Evolutionary conservation across 92 coral and sea anemone species (phyloP).

Genomic region (Micromussa lordhowensis): DNA sequence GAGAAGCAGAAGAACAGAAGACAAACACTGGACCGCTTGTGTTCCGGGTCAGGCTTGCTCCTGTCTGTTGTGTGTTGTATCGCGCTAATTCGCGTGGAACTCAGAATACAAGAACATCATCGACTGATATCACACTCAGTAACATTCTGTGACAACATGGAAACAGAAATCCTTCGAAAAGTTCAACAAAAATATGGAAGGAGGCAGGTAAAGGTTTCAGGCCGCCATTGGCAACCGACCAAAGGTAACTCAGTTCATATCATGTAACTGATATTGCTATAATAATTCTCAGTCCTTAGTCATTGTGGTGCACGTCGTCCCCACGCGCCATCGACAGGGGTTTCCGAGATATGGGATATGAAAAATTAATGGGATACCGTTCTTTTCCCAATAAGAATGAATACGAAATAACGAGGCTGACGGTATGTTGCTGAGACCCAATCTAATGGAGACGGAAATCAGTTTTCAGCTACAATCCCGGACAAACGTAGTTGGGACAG

Average conservation of each 20-base stretch:
- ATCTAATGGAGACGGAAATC: not conserved
- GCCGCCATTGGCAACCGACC: not conserved
- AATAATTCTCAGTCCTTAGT: not conserved
- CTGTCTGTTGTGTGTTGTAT: not conserved
- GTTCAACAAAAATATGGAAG: not conserved
- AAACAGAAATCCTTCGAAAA: conserved; percentile 7
- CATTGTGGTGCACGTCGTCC: not conserved
- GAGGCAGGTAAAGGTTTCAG: not conserved
- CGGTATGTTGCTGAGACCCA: not conserved
- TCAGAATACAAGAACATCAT: not conserved
- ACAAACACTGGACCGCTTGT: not conserved
- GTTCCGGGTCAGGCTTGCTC: not conserved
- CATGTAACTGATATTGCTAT: no score
- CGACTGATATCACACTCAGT: conserved; percentile 2
- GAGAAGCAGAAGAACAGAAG: not conserved
- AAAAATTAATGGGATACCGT: no score
- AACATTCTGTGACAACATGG: not conserved
- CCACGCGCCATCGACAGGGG: not conserved
- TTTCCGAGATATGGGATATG: no score
- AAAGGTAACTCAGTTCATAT: not conserved
- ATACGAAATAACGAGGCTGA: not conserved
- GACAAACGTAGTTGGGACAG: no score
- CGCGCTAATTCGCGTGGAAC: not conserved
- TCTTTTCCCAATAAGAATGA: not conserved
- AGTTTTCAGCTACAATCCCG: not conserved